phyloP scores from a whole-genome alignment of 2,113 vertebrate species.

The Cavia aperea region DNA sequence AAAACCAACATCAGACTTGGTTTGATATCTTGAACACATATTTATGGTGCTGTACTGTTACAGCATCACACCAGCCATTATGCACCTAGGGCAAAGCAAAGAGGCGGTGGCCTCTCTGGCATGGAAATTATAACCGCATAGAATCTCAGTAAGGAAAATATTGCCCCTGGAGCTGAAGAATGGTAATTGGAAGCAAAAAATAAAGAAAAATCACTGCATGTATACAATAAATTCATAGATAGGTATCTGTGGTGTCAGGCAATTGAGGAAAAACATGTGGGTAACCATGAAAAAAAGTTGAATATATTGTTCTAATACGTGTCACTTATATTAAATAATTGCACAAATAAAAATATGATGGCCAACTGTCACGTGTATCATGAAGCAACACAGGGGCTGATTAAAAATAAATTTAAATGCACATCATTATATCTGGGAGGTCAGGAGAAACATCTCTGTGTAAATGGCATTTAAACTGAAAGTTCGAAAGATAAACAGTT shows the following conservation, averaged over 20 bases:
- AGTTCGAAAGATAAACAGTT: neutral
- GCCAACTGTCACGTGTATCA: neutral
- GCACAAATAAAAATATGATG: neutral
- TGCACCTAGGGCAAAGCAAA: neutral
- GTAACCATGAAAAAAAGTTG: neutral
- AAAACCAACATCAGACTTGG: neutral
- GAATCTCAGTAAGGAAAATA: neutral
- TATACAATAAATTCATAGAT: neutral
- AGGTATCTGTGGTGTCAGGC: neutral
- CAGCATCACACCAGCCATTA: rapidly evolving
- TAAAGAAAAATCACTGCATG: neutral
- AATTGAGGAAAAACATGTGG: neutral
- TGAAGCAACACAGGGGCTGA: neutral
- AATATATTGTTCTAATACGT: neutral
- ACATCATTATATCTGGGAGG: neutral
- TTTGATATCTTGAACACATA: neutral
- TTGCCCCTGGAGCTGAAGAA: neutral
- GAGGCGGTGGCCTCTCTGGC: neutral
- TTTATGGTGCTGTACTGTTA: neutral
- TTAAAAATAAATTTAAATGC: neutral
- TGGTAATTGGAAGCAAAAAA: neutral
- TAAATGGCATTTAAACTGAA: neutral
- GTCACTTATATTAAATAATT: neutral
- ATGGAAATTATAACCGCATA: rapidly evolving
- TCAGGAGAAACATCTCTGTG: neutral